Percentiles rank a stretch among this genome's conserved stretches.
Conservation (phyloP, 2,797 vertebrate species). For the Premnoplex brunnescens region DNA sequence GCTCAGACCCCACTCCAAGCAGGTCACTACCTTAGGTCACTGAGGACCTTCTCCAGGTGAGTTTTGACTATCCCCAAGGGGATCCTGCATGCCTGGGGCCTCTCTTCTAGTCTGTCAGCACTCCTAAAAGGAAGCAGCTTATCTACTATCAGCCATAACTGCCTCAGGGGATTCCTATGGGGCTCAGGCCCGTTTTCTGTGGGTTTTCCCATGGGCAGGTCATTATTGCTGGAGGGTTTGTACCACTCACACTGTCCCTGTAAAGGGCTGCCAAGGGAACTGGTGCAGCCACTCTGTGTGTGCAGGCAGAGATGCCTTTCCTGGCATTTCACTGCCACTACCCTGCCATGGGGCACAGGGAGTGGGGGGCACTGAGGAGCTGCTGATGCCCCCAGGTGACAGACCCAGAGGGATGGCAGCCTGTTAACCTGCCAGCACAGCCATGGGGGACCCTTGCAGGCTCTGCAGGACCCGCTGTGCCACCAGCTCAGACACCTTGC, state of each 20-base stretch:
- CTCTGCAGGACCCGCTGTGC: background rate
- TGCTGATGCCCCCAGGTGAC: background rate
- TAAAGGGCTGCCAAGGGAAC: slow-evolving; percentile 64
- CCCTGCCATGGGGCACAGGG: background rate
- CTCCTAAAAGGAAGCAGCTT: background rate
- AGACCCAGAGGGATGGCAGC: background rate
- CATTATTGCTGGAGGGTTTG: background rate
- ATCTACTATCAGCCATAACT: background rate
- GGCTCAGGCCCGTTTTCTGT: background rate
- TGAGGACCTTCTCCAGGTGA: background rate
- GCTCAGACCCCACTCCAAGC: background rate
- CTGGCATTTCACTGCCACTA: background rate
- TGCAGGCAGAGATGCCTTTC: background rate
- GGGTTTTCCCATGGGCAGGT: background rate
- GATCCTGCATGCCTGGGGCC: background rate
- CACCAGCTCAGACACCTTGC: background rate
- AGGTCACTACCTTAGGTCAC: background rate
- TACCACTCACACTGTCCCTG: background rate
- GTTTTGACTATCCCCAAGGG: background rate
- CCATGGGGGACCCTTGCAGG: background rate
- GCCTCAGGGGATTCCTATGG: background rate
- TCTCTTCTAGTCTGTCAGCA: background rate
- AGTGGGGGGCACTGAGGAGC: background rate
- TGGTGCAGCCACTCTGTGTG: background rate
- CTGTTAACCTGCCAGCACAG: background rate